Conservation (phyloP, 92 coral and sea anemone species). For the Zoanthus gigantus region DNA sequence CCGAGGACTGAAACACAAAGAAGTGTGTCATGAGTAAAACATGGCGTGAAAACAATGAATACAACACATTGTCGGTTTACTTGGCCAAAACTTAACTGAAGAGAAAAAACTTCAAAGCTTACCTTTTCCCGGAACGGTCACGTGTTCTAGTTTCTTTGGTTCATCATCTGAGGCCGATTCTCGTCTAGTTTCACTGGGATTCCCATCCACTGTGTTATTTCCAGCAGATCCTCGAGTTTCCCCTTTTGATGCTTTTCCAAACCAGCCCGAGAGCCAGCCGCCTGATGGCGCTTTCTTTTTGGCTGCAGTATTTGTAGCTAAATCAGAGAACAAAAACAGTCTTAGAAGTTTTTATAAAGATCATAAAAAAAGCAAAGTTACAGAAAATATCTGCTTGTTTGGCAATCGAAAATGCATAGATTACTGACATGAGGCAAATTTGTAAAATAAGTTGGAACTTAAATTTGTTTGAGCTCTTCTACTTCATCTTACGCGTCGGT, state of each 20-base stretch:
- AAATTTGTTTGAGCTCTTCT: too few species aligned
- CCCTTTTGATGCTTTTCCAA: slow-evolving; percentile 49
- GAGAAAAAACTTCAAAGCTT: background rate
- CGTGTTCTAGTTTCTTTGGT: slow-evolving; percentile 64
- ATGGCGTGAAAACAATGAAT: background rate
- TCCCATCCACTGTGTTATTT: slow-evolving; percentile 42
- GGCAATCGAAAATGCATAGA: too few species aligned
- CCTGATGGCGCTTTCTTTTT: slow-evolving; percentile 45
- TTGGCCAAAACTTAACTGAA: background rate
- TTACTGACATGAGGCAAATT: too few species aligned
- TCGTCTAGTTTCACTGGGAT: background rate
- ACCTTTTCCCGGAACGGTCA: slow-evolving; percentile 80
- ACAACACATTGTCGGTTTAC: background rate
- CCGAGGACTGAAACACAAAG: slow-evolving; percentile 74
- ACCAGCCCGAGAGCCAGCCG: slow-evolving; percentile 76
- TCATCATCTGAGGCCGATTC: slow-evolving; percentile 5
- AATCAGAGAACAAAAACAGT: background rate
- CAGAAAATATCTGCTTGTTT: too few species aligned
- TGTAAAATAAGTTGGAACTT: too few species aligned
- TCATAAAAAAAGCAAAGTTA: too few species aligned
- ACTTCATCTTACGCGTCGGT: too few species aligned
- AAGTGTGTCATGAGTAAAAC: background rate
- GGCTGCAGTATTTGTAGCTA: background rate
- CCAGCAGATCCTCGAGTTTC: slow-evolving; percentile 22
- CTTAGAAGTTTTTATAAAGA: too few species aligned